phyloP scores from a whole-genome alignment of 2,888 invertebrate species.

The Rotaria socialis region DNA sequence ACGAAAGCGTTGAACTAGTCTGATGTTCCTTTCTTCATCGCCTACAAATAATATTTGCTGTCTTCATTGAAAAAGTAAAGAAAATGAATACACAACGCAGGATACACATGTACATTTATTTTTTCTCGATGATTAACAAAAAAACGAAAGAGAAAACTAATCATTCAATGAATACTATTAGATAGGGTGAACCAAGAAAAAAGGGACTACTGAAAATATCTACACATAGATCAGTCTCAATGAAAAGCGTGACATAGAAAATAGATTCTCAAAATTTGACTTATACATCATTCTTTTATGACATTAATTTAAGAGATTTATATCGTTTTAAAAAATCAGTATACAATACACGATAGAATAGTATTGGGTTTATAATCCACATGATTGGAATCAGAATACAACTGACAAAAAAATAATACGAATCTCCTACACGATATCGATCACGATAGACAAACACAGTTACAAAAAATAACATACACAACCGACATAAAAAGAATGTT shows the following conservation, averaged over 20 bases:
- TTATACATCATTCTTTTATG: not conserved
- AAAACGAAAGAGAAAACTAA: not conserved
- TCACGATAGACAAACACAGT: conserved; percentile 50
- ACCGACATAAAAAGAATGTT: conserved; percentile 55
- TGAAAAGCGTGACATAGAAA: not conserved
- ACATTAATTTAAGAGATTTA: conserved; percentile 27
- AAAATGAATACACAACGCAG: not conserved
- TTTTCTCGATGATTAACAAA: not conserved
- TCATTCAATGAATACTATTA: not conserved
- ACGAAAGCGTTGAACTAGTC: no score
- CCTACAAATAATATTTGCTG: no score
- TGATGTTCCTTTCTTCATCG: no score
- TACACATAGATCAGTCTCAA: not conserved
- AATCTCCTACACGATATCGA: conserved; percentile 50
- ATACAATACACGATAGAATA: conserved; percentile 55
- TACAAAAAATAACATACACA: conserved; percentile 50
- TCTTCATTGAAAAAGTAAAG: not conserved
- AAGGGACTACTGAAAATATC: no score
- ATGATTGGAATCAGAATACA: conserved; percentile 51
- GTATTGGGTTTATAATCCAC: conserved; percentile 52
- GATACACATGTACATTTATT: not conserved
- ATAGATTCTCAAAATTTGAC: not conserved
- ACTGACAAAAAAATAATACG: conserved; percentile 50
- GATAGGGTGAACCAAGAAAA: not conserved
- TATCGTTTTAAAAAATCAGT: conserved; percentile 52